Conservation (phyloP, 2,888 invertebrate genomes). For the Chirona hameri region DNA sequence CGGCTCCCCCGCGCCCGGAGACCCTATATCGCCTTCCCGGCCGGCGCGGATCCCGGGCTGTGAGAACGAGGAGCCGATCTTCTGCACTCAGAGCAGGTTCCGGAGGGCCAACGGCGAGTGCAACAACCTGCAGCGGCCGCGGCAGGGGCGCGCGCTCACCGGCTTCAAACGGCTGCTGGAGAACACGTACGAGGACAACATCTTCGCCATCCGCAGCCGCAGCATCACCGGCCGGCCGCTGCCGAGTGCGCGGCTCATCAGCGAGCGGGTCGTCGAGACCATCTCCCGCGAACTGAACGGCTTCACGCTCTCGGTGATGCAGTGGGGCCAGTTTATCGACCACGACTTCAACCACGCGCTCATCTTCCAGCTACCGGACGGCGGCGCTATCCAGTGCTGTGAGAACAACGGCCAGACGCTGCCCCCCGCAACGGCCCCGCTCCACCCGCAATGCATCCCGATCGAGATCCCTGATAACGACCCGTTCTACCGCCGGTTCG, state of each 20-base stretch:
- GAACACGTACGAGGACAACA: background rate
- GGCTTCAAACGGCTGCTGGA: background rate
- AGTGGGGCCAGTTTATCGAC: slow-evolving; percentile 40
- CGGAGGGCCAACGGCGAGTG: background rate
- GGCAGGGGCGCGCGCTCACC: background rate
- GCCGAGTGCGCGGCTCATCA: slow-evolving; percentile 42
- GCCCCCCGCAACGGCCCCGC: background rate
- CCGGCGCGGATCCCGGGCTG: background rate
- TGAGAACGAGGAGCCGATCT: background rate
- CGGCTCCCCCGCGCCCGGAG: background rate
- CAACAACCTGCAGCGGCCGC: slow-evolving; percentile 14
- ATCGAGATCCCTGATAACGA: slow-evolving; percentile 38
- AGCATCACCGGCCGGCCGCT: slow-evolving; percentile 40
- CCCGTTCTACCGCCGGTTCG: slow-evolving; percentile 36
- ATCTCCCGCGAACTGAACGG: slow-evolving; percentile 33
- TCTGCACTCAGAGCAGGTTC: background rate
- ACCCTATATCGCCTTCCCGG: background rate
- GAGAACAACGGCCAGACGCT: background rate
- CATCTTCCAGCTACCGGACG: slow-evolving; percentile 37
- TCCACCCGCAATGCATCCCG: slow-evolving; percentile 38
- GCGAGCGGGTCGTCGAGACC: slow-evolving; percentile 34
- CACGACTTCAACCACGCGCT: slow-evolving; percentile 39
- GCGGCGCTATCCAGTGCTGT: slow-evolving; percentile 37
- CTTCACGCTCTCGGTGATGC: slow-evolving; percentile 38
- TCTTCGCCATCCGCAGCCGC: background rate